Conservation (phyloP, 2,797 vertebrate species). For the Lerista edwardsae region DNA sequence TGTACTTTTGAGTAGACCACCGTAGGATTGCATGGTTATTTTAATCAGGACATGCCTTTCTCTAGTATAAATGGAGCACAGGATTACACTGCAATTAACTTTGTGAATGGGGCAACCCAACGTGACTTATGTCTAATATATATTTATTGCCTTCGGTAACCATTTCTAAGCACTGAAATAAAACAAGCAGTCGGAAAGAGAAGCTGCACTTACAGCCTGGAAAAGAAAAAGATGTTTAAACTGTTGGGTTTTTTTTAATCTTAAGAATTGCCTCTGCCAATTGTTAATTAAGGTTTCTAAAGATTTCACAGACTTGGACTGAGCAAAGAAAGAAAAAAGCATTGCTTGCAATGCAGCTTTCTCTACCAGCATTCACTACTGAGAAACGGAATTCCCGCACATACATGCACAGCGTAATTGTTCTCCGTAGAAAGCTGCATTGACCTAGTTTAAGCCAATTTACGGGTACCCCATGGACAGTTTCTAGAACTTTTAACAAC, state of each 20-base stretch:
- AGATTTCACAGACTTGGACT: conserved; percentile 36
- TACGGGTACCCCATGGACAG: conserved; percentile 33
- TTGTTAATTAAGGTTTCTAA: conserved; percentile 48
- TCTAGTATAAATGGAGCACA: not conserved
- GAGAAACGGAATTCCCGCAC: conserved; percentile 38
- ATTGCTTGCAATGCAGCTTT: not conserved
- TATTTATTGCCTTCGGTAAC: not conserved
- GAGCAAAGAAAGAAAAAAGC: conserved; percentile 15
- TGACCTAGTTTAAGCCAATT: conserved; percentile 70
- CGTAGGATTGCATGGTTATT: not conserved
- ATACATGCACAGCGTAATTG: conserved; percentile 8
- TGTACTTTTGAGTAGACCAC: no score
- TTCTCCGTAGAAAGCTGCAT: conserved; percentile 8
- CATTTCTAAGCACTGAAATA: not conserved
- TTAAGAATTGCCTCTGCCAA: conserved; percentile 5
- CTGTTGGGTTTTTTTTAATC: not conserved
- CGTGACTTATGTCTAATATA: not conserved
- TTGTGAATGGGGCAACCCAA: not conserved
- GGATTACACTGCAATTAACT: not conserved
- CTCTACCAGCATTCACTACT: not conserved
- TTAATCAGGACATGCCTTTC: not conserved
- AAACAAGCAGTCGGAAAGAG: not conserved
- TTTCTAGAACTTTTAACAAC: conserved; percentile 57
- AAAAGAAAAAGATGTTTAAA: not conserved
- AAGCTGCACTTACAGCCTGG: not conserved